Base-by-base conservation (phyloP, 2,113 vertebrate genomes). In the Rattus rattus region DNA sequence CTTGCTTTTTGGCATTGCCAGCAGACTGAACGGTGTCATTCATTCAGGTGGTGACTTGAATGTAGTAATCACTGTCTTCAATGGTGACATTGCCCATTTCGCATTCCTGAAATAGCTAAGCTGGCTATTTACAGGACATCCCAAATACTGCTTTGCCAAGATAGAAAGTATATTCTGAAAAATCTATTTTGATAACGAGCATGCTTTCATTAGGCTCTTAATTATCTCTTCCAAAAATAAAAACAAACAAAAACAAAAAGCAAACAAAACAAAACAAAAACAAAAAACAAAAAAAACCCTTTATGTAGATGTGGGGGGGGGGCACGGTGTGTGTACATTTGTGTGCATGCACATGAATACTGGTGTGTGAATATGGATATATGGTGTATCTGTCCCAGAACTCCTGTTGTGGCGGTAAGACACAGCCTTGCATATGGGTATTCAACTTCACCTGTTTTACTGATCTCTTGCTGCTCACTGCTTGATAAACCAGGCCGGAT, bases 41-140 rank as follows among this genome's bases (percentile, higher is more conserved):
- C 59, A 87, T 95, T 73, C 6, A 14, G 17, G 6, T 83, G 61
- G 2, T 72, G 54, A 33, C 10, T 49, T 91, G 10, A 87, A 61
- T 47, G 49, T 72, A 59, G 16, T 88, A 81, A 56, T 86, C 5
- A 61, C 87, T 56, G 61, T 30, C 28, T 94, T 88, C 11, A 39
- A 87, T 86, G 43, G 72, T 19, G 65, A 26, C 75, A 52, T 17
- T 85, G 12, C 4, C 2, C 52, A 59, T 63, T 56, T 69, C 22
- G 90, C 16, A 36, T 72, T 67, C 28, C 17, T 93, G 43, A 92
- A 92, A 70, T 17, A 84, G 36, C 47, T 54, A 54, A 14, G 70
- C 16, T 22, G 3, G 2, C 26, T 33, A 14, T 17, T 28, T 1
- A 69, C 2, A 9, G 91, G 0, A 1, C 7, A 36, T 65, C 8